Evolutionary conservation across 1,140 invertebrate genomes (phyloP), one percentile per base, ranked within the genome.

Genomic region (Drosophila bifasciata): DNA sequence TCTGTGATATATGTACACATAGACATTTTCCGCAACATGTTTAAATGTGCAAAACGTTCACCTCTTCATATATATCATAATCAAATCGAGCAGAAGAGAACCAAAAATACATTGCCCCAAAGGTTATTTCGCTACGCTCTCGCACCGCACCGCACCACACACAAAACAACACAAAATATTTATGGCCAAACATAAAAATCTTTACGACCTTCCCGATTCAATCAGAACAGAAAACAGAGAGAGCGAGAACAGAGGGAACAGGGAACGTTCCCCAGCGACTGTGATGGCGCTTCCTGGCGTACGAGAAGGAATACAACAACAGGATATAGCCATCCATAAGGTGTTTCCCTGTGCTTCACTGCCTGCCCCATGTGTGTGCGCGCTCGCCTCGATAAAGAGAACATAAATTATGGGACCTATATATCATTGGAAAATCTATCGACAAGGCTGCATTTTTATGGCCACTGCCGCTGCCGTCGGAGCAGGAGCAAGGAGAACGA

Each of bases 321-420:
- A 68, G 64, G 64, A 68, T 68, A 68, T 68, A 68, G 64, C 64
- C 64, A 67, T 68, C 64, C 64, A 68, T 68, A 68, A 68, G 64
- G 64, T 68, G 64, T 68, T 68, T 51, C 28, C 40, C 56, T 36
- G 32, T 36, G 17, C 28, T 36, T 39, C n/a, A n/a, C 5, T 13
- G 28, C 8, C 28, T 6, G 8, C 28, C 23, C 28, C 25, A 28
- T 28, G 28, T 21, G 19, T 21, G 16, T 17, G n/a, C 16, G 62
- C 46, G 64, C 15, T 67, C 46, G 62, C 48, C 64, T 68, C 55
- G 64, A 68, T 68, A 68, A 68, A 68, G 64, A 68, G 62, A 68
- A 56, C 64, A 55, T 68, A 68, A 68, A 68, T 68, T 68, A 68
- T 68, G 62, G 32, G 62, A 49, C 62, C 64, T 56, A 68, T 68